Conservation (phyloP, 1,140 invertebrate genomes). For the Alviniconcha marisindica region DNA sequence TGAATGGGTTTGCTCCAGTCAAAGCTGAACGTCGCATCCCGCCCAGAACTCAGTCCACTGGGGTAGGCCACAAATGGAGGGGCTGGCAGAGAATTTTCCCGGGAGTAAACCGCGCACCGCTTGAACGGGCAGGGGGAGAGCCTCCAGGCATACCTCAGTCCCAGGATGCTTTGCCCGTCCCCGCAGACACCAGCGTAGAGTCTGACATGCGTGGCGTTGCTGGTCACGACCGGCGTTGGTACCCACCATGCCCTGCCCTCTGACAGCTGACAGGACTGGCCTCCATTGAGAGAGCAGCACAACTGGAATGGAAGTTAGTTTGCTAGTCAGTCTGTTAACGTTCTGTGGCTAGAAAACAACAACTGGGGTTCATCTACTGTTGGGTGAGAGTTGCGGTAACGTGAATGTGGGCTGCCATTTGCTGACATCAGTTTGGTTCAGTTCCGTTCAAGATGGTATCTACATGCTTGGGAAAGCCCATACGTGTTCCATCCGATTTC, state of each 20-base stretch:
- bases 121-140: slow-evolving; percentile 66
- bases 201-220: slow-evolving; percentile 49
- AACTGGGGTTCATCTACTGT: too few relatives aligned
- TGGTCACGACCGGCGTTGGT: slow-evolving; percentile 50
- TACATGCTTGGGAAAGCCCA: too few relatives aligned
- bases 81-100: slow-evolving; percentile 55
- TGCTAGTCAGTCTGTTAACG: too few relatives aligned
- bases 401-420: too few relatives aligned
- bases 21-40: not conserved
- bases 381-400: too few relatives aligned
- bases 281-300: slow-evolving; percentile 2
- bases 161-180: slow-evolving; percentile 42
- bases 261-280: not conserved
- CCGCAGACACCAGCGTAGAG: slow-evolving; percentile 48
- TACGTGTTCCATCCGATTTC: too few relatives aligned
- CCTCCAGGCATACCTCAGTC: slow-evolving; percentile 70
- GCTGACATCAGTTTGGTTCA: too few relatives aligned
- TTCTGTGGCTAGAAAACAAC: too few relatives aligned
- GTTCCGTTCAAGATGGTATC: too few relatives aligned
- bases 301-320: not conserved
- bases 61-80: slow-evolving; percentile 44
- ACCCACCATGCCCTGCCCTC: slow-evolving; percentile 51
- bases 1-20: slow-evolving; percentile 2
- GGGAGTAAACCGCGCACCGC: slow-evolving; percentile 66
- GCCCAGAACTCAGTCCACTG: not conserved